Conservation (phyloP, 1,140 invertebrate genomes). For the Zaprionus africanus region DNA sequence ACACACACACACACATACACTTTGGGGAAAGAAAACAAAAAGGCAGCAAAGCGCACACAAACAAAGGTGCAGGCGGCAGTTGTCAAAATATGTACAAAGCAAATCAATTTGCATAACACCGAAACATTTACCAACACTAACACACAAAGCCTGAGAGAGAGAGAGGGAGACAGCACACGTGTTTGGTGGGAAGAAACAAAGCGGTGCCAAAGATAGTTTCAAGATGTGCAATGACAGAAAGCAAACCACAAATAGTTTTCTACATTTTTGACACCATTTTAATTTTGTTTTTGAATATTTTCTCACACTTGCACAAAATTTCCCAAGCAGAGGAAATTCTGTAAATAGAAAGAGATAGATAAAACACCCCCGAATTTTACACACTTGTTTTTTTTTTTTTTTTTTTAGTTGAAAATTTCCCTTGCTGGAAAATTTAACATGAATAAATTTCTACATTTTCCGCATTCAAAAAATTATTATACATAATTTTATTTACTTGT, state of each 20-base stretch:
- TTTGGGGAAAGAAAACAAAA: constrained; percentile 17
- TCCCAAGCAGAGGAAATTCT: constrained; percentile 32
- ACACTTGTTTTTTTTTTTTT: not conserved
- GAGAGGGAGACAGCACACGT: constrained; percentile 10
- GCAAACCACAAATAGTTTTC: constrained; percentile 49
- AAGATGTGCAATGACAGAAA: constrained; percentile 39
- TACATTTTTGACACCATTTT: constrained; percentile 50
- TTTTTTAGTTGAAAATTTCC: not conserved
- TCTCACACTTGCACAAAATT: constrained; percentile 36
- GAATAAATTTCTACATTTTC: constrained; percentile 14
- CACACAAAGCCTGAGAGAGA: constrained; percentile 12
- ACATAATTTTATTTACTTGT: constrained; percentile 53
- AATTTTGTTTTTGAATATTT: constrained; percentile 36
- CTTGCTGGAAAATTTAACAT: not conserved
- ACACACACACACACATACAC: not conserved
- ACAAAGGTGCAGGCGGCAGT: constrained; percentile 69
- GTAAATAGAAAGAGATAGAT: not conserved
- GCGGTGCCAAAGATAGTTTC: constrained; percentile 29
- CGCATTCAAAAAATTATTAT: constrained; percentile 13
- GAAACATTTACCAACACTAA: constrained; percentile 38
- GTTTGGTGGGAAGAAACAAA: constrained; percentile 62
- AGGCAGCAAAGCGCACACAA: constrained; percentile 43
- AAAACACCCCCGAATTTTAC: not conserved
- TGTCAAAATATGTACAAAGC: constrained; percentile 77
- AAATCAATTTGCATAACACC: constrained; percentile 78